A percentile compares a stretch with the other conserved stretches of the same genome.
These are phyloP conservation scores for Emydura subglobosa DNA, from an alignment of 2,113 vertebrate species.

Conservation along the genomic window DNA sequence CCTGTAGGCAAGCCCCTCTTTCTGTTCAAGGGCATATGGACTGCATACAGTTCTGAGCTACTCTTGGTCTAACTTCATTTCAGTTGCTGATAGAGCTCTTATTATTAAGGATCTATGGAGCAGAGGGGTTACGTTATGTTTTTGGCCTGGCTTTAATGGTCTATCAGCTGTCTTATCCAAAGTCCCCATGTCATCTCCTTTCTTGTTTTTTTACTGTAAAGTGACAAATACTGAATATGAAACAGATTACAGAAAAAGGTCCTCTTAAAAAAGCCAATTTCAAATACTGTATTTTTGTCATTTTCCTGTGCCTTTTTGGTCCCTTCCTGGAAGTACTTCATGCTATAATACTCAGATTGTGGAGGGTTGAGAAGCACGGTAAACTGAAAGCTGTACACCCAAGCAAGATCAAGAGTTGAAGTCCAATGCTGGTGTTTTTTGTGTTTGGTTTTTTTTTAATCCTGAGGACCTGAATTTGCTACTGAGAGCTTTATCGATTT, in stretches of 20 bases:
- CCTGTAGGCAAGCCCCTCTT: background rate
- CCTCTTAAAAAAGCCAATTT: background rate
- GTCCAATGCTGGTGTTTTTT: rapidly evolving
- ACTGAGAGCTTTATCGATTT: background rate
- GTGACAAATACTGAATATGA: background rate
- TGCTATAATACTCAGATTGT: background rate
- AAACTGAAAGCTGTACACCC: background rate
- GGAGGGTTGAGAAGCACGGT: background rate
- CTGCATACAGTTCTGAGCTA: background rate
- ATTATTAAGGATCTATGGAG: background rate
- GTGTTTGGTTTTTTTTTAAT: background rate
- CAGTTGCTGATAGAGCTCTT: background rate
- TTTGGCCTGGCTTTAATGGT: background rate
- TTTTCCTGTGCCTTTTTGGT: background rate
- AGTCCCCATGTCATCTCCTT: background rate
- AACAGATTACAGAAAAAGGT: background rate
- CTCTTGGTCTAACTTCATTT: background rate
- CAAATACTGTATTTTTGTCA: background rate
- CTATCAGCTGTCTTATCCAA: background rate
- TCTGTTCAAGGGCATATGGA: background rate
- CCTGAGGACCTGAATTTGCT: background rate
- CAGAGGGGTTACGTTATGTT: background rate
- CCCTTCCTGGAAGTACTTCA: background rate
- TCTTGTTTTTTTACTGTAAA: background rate
- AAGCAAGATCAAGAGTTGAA: background rate